phyloP scores from a whole-genome alignment of 1,140 invertebrate genomes.

The Octopus sinensis region DNA sequence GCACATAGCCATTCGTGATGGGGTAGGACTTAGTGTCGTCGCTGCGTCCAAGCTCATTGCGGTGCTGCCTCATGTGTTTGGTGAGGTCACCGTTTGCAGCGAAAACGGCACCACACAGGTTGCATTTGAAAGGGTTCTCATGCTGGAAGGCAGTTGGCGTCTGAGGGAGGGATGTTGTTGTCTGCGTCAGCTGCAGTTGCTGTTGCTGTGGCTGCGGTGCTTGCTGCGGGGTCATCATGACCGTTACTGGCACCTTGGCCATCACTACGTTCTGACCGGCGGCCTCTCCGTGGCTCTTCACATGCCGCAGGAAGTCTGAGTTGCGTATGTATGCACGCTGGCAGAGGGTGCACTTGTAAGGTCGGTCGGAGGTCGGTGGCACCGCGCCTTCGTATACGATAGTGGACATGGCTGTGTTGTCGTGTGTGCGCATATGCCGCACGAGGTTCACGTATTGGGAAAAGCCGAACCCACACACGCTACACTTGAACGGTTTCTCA shows the following conservation, averaged over 20 bases:
- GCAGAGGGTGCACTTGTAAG: slow-evolving; percentile 15
- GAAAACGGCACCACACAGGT: slow-evolving; percentile 63
- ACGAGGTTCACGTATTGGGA: slow-evolving; percentile 15
- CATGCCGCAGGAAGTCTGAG: not conserved
- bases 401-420: not conserved
- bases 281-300: not conserved
- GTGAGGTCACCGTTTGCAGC: slow-evolving; percentile 64
- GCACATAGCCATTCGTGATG: slow-evolving; percentile 16
- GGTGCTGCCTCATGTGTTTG: slow-evolving; percentile 28
- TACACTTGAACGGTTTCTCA: slow-evolving; percentile 60
- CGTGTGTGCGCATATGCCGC: slow-evolving; percentile 9
- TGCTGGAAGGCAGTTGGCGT: slow-evolving; percentile 57
- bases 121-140: slow-evolving; percentile 27
- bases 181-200: not conserved
- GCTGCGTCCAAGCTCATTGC: not conserved
- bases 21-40: slow-evolving; percentile 19
- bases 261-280: not conserved
- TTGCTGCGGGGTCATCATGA: not conserved
- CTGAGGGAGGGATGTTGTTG: not conserved
- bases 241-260: too few relatives aligned
- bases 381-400: not conserved
- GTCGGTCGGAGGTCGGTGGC: not conserved
- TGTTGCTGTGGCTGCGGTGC: slow-evolving; percentile 8
- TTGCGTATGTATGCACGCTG: not conserved
- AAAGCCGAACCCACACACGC: slow-evolving; percentile 61